Conservation (phyloP, 2,888 invertebrate genomes). For the Cotesia congregata region DNA sequence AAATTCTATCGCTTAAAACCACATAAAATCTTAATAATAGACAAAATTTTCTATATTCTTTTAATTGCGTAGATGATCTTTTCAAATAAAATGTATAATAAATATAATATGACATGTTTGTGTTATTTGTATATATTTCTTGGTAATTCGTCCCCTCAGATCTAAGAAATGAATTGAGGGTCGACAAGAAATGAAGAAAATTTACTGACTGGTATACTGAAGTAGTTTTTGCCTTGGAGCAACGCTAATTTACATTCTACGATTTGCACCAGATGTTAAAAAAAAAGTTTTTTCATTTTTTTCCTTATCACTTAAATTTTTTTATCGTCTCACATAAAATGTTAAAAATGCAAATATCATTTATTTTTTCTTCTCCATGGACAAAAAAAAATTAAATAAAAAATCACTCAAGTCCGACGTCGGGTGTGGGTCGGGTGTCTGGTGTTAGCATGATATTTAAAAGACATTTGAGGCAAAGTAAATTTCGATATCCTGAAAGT, state of each 20-base stretch:
- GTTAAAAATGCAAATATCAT: conserved; percentile 9
- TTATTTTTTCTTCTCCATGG: neutral
- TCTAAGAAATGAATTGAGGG: neutral
- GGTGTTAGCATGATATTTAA: conserved; percentile 10
- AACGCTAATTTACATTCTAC: conserved; percentile 27
- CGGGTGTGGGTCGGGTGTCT: neutral
- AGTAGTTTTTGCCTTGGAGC: conserved; percentile 6
- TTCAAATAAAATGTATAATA: neutral
- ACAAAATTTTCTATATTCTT: no score
- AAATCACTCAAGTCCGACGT: conserved; percentile 8
- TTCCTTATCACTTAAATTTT: neutral
- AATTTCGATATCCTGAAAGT: neutral
- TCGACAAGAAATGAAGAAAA: conserved; percentile 13
- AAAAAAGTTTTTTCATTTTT: conserved; percentile 6
- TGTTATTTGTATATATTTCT: conserved; percentile 4
- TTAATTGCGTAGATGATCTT: no score
- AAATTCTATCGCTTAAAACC: no score
- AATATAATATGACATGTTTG: neutral
- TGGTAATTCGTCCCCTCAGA: neutral
- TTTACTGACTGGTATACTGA: conserved; percentile 6
- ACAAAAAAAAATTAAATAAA: neutral
- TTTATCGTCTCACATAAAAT: neutral
- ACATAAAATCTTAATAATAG: no score
- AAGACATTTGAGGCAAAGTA: conserved; percentile 10
- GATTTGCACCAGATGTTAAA: conserved; percentile 31